phyloP scores from a whole-genome alignment of 2,888 invertebrate species.

The Melinaea menophilus region DNA sequence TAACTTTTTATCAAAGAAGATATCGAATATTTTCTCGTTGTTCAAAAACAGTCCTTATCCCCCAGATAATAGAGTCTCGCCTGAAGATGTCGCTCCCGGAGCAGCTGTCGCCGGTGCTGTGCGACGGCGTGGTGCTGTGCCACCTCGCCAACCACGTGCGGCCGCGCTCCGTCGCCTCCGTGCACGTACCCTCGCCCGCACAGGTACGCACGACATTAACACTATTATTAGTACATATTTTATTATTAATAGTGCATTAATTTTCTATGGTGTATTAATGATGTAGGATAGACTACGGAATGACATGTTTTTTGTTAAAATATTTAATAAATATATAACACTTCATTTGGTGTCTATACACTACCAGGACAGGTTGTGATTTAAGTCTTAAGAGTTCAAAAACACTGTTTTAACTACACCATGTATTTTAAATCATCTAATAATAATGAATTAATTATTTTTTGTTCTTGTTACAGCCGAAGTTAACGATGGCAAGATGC shows the following conservation, averaged over 20 bases:
- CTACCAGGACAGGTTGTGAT: no score
- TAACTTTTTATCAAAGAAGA: no score
- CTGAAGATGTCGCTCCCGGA: constrained; percentile 93
- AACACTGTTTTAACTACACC: no score
- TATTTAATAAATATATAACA: no score
- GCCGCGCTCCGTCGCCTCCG: constrained; percentile 93
- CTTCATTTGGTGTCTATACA: no score
- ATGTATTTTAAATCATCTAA: no score
- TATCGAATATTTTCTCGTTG: background rate
- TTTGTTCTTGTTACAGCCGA: constrained; percentile 82
- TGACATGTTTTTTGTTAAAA: no score
- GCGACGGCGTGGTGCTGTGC: constrained; percentile 95
- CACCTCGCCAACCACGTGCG: constrained; percentile 96
- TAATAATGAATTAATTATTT: background rate
- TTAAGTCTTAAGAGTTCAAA: no score
- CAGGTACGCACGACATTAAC: constrained; percentile 78
- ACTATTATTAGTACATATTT: background rate
- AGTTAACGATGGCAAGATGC: constrained; percentile 96
- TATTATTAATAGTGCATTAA: no score
- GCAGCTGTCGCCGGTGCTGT: constrained; percentile 89
- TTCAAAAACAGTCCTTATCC: background rate
- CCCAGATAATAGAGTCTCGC: constrained; percentile 91
- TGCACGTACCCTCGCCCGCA: constrained; percentile 95
- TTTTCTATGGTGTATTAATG: no score
- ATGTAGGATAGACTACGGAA: no score